These are phyloP conservation scores for Ceratotherium simum DNA, from an alignment of 2,113 vertebrate species.

Conservation along the genomic window DNA sequence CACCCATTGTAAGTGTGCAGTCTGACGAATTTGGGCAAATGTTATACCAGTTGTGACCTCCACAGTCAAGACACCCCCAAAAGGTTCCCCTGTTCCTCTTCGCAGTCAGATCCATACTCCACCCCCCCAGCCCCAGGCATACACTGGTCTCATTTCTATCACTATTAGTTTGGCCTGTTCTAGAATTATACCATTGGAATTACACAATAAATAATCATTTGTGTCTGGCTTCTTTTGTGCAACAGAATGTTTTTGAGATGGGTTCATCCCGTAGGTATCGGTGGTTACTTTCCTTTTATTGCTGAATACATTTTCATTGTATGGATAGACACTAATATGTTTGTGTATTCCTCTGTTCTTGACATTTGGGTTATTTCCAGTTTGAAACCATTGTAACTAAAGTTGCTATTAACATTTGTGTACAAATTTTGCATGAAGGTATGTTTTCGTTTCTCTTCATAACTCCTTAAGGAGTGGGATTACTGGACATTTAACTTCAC, in stretches of 20 bases:
- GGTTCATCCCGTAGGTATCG: background rate
- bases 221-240: background rate
- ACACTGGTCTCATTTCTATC: background rate
- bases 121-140: background rate
- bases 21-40: background rate
- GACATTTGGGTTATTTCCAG: background rate
- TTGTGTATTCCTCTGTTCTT: background rate
- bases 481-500: background rate
- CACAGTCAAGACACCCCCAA: background rate
- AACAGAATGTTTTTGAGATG: background rate
- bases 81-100: background rate
- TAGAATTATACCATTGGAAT: background rate
- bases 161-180: background rate
- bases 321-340: background rate
- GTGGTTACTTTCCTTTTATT: no score
- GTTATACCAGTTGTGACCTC: background rate
- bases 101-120: background rate
- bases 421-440: no score
- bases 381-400: background rate
- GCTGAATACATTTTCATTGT: background rate
- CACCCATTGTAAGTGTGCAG: background rate
- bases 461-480: background rate
- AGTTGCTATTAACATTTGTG: background rate
- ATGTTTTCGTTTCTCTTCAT: background rate
- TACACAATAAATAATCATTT: accelerated